Evolutionary conservation across 2,888 invertebrate species (phyloP), one percentile per base, ranked within the genome.

Genomic region (Halictus ligatus): DNA sequence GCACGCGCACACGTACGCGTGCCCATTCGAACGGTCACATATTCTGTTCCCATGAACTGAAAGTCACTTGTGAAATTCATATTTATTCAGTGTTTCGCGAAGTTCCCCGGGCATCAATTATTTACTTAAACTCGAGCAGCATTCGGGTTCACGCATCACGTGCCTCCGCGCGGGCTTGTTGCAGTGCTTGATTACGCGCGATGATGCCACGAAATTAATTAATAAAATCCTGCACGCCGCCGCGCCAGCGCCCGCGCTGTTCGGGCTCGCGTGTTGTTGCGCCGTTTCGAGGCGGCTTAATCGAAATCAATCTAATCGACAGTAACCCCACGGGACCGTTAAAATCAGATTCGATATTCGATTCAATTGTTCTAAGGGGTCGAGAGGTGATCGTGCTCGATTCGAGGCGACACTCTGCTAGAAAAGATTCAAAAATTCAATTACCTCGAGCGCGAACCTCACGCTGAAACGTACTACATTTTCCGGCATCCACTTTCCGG

Each of bases 131-230:
- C 75, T 46, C 69, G 60, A 78, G 76, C 78, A 74, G 43, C 72
- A 72, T 75, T 75, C 69, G 48, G 8, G 84, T 58, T 80, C 78
- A 67, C 40, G 58, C 78, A 25, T 35, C 73, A 81, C 69, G 72
- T 72, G 25, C 40, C 50, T n/a, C 21, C 67, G 18, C 50, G 58
- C 18, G 18, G 73, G 75, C 73, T 35, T 8, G 29, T 58, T 74
- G 74, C 67, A 78, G 81, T 58, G 78, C 81, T 81, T 81, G 76
- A 79, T 86, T 84, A 82, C 79, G 77, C 85, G 60, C 43, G 78
- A 78, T 76, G 72, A 81, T 50, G 84, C 64, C 78, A 75, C 50
- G 58, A 84, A 84, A 84, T 86, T 86, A 84, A 85, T 85, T 85
- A 84, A 86, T 80, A 81, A 86, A 86, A 84, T 84, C 75, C 25